Conservation (phyloP, 2,797 vertebrate genomes). For the Ctenopoma kingsleyae region DNA sequence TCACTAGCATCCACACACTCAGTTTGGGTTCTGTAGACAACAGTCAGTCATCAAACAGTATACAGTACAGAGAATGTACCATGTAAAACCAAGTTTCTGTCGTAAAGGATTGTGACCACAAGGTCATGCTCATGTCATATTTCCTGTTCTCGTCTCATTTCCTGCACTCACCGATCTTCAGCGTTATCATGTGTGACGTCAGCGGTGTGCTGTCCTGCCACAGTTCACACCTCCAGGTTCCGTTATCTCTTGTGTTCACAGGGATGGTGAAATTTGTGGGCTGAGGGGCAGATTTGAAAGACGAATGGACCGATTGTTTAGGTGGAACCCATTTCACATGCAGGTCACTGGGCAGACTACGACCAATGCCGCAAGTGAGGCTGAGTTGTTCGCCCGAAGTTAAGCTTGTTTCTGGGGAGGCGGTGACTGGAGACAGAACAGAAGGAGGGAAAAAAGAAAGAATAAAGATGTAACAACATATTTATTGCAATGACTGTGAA, state of each 20-base stretch:
- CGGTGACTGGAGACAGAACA: constrained; percentile 48
- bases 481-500: background rate
- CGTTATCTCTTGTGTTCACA: constrained; percentile 32
- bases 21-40: constrained; percentile 61
- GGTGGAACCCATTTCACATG: constrained; percentile 66
- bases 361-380: constrained; percentile 72
- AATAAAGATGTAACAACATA: background rate
- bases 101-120: constrained; percentile 34
- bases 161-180: constrained; percentile 80
- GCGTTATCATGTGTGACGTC: constrained; percentile 51
- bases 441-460: background rate
- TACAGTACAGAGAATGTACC: constrained; percentile 3
- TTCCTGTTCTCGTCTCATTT: constrained; percentile 67
- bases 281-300: rapidly evolving
- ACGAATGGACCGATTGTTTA: rapidly evolving
- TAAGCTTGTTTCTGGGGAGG: constrained; percentile 29
- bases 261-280: constrained; percentile 32
- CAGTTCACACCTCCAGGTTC: constrained; percentile 77
- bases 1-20: constrained; percentile 74
- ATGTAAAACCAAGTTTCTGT: constrained; percentile 12
- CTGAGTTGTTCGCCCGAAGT: constrained; percentile 70
- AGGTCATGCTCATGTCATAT: constrained; percentile 44
- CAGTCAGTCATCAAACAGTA: constrained; percentile 29
- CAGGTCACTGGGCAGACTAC: constrained; percentile 26
- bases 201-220: background rate